phyloP scores from a whole-genome alignment of 2,797 vertebrate genomes.

The Nyctalus aviator region DNA sequence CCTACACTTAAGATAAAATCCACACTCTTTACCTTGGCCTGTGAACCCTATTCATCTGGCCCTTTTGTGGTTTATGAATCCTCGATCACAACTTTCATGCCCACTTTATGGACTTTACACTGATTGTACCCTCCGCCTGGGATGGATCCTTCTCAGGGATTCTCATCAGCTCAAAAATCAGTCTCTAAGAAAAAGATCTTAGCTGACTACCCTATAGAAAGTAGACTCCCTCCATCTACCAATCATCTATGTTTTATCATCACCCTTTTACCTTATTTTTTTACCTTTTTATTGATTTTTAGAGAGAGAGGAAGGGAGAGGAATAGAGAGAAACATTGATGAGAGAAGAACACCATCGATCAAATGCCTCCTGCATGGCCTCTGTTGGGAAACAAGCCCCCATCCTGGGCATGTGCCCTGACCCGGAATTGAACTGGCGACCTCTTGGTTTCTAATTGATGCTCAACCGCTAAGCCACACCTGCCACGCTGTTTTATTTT shows the following conservation, averaged over 20 bases:
- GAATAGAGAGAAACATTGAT: too few relatives aligned
- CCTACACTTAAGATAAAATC: neutral
- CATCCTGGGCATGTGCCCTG: too few relatives aligned
- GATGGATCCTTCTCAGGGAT: neutral
- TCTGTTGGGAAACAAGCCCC: too few relatives aligned
- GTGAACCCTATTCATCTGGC: neutral
- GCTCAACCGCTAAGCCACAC: too few relatives aligned
- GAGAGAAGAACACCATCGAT: too few relatives aligned
- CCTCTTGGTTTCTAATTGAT: too few relatives aligned
- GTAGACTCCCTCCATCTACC: neutral
- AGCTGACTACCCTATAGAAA: neutral
- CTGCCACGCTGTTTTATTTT: neutral
- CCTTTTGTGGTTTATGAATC: neutral
- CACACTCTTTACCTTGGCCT: neutral
- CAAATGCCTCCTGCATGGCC: too few relatives aligned
- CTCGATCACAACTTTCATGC: neutral
- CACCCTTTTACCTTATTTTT: neutral
- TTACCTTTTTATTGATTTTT: too few relatives aligned
- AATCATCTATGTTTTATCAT: neutral
- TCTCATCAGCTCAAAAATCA: neutral
- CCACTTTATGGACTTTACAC: neutral
- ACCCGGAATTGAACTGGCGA: too few relatives aligned
- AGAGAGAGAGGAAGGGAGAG: too few relatives aligned
- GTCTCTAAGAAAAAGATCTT: slow-evolving; percentile 26
- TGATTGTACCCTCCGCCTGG: neutral